These are phyloP conservation scores for Synanthedon myopaeformis DNA, from an alignment of 2,888 invertebrate genomes.

Conservation along the genomic window DNA sequence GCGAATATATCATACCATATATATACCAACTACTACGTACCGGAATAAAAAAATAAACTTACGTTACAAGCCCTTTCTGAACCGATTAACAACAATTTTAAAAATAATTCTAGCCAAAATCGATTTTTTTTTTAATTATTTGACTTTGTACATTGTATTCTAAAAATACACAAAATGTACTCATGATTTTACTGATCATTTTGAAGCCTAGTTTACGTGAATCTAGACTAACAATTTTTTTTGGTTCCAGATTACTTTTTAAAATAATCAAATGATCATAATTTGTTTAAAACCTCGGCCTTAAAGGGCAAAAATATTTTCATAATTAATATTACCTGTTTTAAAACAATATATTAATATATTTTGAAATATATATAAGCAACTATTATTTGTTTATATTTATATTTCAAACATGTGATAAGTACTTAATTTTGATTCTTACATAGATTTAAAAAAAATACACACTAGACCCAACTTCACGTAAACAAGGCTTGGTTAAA, in stretches of 20 bases:
- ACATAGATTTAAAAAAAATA: no score
- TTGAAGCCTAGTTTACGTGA: not conserved
- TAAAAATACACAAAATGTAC: slow-evolving; percentile 7
- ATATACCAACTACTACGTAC: slow-evolving; percentile 30
- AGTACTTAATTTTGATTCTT: no score
- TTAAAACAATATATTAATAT: no score
- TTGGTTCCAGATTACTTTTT: no score
- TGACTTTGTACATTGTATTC: slow-evolving; percentile 16
- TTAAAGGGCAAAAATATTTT: no score
- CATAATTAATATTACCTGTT: no score
- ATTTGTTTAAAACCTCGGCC: no score
- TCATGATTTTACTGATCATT: slow-evolving; percentile 5
- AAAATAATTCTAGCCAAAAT: slow-evolving; percentile 11
- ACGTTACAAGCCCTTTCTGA: slow-evolving; percentile 15
- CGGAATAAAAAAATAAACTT: slow-evolving; percentile 30
- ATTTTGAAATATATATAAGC: no score
- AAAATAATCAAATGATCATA: no score
- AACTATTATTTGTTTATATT: no score
- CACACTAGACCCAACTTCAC: not conserved
- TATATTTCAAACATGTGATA: no score
- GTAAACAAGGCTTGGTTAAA: slow-evolving; percentile 1
- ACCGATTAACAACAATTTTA: slow-evolving; percentile 17
- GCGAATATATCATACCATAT: slow-evolving; percentile 12
- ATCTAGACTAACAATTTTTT: no score
- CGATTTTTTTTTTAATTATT: slow-evolving; percentile 2